phyloP scores from a whole-genome alignment of 2,797 vertebrate genomes.

The Enteromius radiatus region DNA sequence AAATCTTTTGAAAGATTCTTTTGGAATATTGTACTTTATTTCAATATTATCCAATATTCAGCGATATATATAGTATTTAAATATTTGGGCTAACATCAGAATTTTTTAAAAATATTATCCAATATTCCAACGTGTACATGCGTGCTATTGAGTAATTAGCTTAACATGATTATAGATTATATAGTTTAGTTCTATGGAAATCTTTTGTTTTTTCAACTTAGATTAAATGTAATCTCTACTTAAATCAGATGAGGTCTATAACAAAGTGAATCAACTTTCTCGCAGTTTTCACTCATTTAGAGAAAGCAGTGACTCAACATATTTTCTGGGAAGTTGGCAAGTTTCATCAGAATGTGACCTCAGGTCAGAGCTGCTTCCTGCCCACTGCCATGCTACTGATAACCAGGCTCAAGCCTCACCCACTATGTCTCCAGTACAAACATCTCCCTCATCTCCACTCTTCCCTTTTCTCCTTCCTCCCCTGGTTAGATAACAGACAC shows the following conservation, averaged over 20 bases:
- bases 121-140: too few relatives aligned
- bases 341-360: constrained; percentile 56
- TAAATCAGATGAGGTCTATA: constrained; percentile 13
- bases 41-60: background rate
- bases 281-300: background rate
- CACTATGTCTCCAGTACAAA: constrained; percentile 43
- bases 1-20: too few relatives aligned
- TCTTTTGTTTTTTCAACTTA: background rate
- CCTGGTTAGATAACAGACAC: constrained; percentile 53
- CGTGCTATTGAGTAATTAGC: background rate
- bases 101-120: too few relatives aligned
- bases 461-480: constrained; percentile 44
- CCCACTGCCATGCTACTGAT: constrained; percentile 41
- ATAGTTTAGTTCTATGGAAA: background rate
- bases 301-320: constrained; percentile 48
- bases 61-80: too few relatives aligned
- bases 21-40: too few relatives aligned
- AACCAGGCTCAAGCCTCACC: constrained; percentile 46
- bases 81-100: too few relatives aligned
- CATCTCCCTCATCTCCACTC: constrained; percentile 41
- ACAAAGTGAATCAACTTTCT: constrained; percentile 24
- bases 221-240: background rate
- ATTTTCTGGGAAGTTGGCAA: constrained; percentile 34
- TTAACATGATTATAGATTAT: background rate
- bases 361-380: constrained; percentile 53